Conservation (phyloP, 2,113 vertebrate genomes). For the Chinchilla lanigera region DNA sequence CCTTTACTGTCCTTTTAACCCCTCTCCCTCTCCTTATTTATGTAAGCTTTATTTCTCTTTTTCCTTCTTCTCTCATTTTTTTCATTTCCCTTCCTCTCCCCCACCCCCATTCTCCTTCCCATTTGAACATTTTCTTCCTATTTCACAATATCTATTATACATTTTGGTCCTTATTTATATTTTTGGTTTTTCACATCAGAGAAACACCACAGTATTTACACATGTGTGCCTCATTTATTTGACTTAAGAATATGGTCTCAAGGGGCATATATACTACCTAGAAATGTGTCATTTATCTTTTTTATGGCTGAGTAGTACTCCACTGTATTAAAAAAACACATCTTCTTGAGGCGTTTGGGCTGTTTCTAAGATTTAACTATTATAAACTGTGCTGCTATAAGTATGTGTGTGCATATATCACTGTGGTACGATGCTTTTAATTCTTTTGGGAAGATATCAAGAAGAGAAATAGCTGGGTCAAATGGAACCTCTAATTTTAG, state of each 20-base stretch:
- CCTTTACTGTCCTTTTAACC: neutral
- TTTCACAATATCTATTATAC: neutral
- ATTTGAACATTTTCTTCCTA: neutral
- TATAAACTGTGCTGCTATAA: neutral
- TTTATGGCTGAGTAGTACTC: neutral
- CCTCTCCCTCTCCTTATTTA: neutral
- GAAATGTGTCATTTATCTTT: neutral
- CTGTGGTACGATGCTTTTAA: neutral
- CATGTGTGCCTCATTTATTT: neutral
- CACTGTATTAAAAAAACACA: neutral
- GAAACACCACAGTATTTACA: neutral
- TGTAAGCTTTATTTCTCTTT: neutral
- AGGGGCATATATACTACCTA: neutral
- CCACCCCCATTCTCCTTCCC: neutral
- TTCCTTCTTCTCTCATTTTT: neutral
- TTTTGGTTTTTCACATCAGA: neutral
- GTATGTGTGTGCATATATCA: neutral
- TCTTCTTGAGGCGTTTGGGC: neutral
- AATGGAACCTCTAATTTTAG: neutral
- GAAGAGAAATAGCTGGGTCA: neutral
- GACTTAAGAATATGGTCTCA: neutral
- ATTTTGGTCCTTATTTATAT: neutral
- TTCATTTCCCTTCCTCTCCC: neutral
- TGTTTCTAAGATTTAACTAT: too few species aligned
- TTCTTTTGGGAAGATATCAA: neutral